These are phyloP conservation scores for Leptinotarsa rubiginosa DNA, from an alignment of 2,888 invertebrate species.

Conservation along the genomic window DNA sequence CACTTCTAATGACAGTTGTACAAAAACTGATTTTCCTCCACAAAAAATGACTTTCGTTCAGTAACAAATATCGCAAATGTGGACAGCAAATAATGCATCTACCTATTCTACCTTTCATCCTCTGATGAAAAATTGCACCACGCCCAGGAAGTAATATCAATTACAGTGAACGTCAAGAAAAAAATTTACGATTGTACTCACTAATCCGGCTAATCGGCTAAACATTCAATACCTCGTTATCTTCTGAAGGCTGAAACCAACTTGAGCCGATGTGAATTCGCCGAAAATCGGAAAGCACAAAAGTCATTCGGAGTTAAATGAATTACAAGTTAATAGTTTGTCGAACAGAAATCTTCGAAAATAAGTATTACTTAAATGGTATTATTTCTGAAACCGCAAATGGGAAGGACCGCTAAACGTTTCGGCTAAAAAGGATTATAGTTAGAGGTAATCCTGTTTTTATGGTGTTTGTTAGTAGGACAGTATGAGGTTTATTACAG, in stretches of 20 bases:
- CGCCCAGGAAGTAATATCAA: constrained; percentile 4
- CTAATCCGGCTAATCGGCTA: constrained; percentile 6
- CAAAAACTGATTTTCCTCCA: too few species aligned
- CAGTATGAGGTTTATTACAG: not conserved
- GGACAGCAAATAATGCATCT: too few species aligned
- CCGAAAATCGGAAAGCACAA: constrained; percentile 21
- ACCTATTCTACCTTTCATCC: not conserved
- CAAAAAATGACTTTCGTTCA: too few species aligned
- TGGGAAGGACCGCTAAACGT: not conserved
- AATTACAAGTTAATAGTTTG: constrained; percentile 34
- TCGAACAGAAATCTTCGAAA: constrained; percentile 2
- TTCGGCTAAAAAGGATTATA: constrained; percentile 4
- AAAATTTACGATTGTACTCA: constrained; percentile 6
- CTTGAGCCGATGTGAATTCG: constrained; percentile 15
- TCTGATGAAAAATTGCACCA: not conserved
- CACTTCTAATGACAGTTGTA: too few species aligned
- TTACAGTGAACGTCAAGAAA: not conserved
- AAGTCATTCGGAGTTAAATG: constrained; percentile 41
- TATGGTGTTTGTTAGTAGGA: not conserved
- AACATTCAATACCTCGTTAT: constrained; percentile 7
- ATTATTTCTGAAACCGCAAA: constrained; percentile 11
- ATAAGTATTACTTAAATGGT: constrained; percentile 9
- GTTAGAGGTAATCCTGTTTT: not conserved
- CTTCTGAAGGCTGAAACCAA: constrained; percentile 8
- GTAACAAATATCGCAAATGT: too few species aligned